Percentiles rank a stretch among this genome's conserved stretches.
These are phyloP conservation scores for Hippocampus zosterae DNA, from an alignment of 2,113 vertebrate genomes.

Conservation along the genomic window DNA sequence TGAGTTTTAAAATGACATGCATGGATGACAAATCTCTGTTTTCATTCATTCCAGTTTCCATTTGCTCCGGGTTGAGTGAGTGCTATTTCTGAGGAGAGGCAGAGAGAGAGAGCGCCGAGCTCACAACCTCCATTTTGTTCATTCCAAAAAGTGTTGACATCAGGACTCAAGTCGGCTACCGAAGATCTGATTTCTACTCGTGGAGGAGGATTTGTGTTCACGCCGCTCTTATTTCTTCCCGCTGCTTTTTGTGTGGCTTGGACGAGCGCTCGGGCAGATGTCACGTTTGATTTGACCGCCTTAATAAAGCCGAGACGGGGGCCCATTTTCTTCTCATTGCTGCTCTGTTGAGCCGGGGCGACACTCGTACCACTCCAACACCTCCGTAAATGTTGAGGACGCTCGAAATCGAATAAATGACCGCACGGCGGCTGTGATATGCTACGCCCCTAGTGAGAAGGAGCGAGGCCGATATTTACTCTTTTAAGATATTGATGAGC, in stretches of 20 bases:
- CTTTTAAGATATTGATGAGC: constrained; percentile 1
- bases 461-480: constrained; percentile 6
- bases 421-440: constrained; percentile 28
- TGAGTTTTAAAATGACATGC: background rate
- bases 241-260: constrained; percentile 15
- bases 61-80: background rate
- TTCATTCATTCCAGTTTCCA: no score
- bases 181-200: background rate
- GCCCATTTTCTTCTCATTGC: constrained; percentile 54
- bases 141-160: background rate
- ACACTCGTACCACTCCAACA: constrained; percentile 15
- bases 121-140: background rate
- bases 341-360: constrained; percentile 13
- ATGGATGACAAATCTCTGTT: no score
- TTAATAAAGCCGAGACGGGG: constrained; percentile 57
- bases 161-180: background rate
- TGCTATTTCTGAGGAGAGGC: background rate
- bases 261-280: constrained; percentile 22
- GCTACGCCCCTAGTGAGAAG: constrained; percentile 21
- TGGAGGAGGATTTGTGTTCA: background rate
- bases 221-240: background rate
- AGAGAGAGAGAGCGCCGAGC: background rate
- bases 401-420: constrained; percentile 48
- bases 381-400: constrained; percentile 47
- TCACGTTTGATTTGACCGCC: constrained; percentile 62